Percentiles rank a stretch among this genome's conserved stretches.
Conservation (phyloP, 2,113 vertebrate species). For the Hippolais icterina region DNA sequence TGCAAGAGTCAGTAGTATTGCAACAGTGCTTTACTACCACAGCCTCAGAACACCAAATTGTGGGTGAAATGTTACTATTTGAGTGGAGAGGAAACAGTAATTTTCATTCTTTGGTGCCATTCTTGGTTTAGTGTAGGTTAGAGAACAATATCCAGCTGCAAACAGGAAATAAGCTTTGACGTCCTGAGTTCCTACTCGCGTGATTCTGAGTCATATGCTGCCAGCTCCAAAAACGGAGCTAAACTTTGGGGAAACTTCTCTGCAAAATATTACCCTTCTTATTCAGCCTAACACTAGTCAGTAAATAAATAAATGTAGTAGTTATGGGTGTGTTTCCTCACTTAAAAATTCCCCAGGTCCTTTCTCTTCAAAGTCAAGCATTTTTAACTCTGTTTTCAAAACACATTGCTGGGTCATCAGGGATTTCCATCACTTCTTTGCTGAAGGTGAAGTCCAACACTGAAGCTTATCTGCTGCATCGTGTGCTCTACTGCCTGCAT, state of each 20-base stretch:
- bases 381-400: not conserved
- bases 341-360: not conserved
- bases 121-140: not conserved
- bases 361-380: not conserved
- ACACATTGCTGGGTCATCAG: not conserved
- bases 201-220: not conserved
- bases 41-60: not conserved
- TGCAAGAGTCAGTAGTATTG: not conserved
- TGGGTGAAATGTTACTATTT: slow-evolving; percentile 47
- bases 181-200: not conserved
- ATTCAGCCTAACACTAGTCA: not conserved
- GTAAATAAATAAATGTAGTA: not conserved
- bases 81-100: not conserved
- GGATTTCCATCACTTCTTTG: not conserved
- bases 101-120: not conserved
- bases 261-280: not conserved
- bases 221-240: not conserved
- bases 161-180: slow-evolving; percentile 32
- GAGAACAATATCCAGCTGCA: slow-evolving; percentile 29
- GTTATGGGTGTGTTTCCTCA: not conserved
- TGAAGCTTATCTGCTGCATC: not conserved
- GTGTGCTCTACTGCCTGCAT: not conserved
- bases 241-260: not conserved
- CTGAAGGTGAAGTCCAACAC: not conserved
- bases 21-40: not conserved